These are phyloP conservation scores for Ophiodon elongatus DNA, from an alignment of 2,113 vertebrate genomes.

Conservation along the genomic window DNA sequence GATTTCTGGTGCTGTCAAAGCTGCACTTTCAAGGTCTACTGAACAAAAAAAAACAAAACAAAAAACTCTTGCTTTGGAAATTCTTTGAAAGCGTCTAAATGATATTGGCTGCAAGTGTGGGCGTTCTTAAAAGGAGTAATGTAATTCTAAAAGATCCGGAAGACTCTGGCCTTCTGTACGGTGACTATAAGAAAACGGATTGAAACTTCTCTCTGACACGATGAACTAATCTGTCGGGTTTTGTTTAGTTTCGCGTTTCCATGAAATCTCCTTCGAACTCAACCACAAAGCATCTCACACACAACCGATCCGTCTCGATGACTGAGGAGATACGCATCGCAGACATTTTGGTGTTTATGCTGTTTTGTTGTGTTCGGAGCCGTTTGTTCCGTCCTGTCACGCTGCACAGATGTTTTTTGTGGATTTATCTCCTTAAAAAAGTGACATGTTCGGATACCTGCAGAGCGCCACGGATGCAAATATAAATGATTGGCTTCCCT, in stretches of 20 bases:
- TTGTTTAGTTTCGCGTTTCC: neutral
- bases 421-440: neutral
- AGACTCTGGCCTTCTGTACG: neutral
- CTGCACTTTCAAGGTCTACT: slow-evolving; percentile 47
- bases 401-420: neutral
- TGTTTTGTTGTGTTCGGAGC: neutral
- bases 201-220: slow-evolving; percentile 23
- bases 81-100: slow-evolving; percentile 37
- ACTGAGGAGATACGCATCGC: neutral
- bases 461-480: neutral
- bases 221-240: slow-evolving; percentile 16
- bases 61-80: slow-evolving; percentile 21
- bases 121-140: neutral
- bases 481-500: neutral
- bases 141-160: slow-evolving; percentile 8
- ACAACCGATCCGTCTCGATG: neutral
- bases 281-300: neutral
- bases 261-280: neutral
- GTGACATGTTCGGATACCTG: neutral
- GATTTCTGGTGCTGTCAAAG: slow-evolving; percentile 45
- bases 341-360: neutral
- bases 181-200: slow-evolving; percentile 6
- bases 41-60: neutral
- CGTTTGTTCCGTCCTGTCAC: neutral
- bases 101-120: slow-evolving; percentile 24